Evolutionary conservation across 2,797 vertebrate species (phyloP).

Genomic region (Schizothorax lantsangensis): DNA sequence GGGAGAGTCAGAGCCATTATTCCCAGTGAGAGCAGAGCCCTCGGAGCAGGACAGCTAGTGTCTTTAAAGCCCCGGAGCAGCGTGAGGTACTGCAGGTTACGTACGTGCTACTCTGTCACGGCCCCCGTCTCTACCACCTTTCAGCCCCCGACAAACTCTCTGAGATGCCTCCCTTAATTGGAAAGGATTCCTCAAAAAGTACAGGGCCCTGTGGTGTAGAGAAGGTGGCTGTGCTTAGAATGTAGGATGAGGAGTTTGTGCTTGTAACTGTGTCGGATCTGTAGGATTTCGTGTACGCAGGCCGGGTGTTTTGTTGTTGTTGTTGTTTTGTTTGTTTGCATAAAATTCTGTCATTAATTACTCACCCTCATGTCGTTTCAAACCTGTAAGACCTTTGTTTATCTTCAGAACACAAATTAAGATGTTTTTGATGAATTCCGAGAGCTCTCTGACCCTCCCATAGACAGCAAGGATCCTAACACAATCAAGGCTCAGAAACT

Average conservation of each 20-base stretch:
- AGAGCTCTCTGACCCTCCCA: no score
- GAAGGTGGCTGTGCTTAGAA: slow-evolving; percentile 45
- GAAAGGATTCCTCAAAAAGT: slow-evolving; percentile 42
- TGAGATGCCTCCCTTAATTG: slow-evolving; percentile 52
- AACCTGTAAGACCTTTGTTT: no score
- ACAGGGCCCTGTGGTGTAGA: slow-evolving; percentile 15
- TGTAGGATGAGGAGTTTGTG: slow-evolving; percentile 30
- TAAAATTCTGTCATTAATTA: background rate
- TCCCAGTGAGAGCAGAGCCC: slow-evolving; percentile 42
- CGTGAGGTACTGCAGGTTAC: slow-evolving; percentile 45
- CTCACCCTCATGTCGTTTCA: no score
- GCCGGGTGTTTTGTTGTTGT: background rate
- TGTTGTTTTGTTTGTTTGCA: background rate
- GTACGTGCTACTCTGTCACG: slow-evolving; percentile 45
- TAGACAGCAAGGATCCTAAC: no score
- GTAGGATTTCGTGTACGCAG: background rate
- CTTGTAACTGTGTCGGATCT: background rate
- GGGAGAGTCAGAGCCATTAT: slow-evolving; percentile 42
- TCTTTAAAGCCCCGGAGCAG: slow-evolving; percentile 50
- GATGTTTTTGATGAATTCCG: no score
- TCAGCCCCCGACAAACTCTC: slow-evolving; percentile 46
- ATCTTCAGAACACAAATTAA: no score
- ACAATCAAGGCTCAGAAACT: no score
- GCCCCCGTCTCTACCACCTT: slow-evolving; percentile 47
- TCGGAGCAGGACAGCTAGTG: slow-evolving; percentile 39